A percentile compares a stretch with the other conserved stretches of the same genome.
These are phyloP conservation scores for Cyaniris semiargus DNA, from an alignment of 2,888 invertebrate genomes.

Conservation along the genomic window DNA sequence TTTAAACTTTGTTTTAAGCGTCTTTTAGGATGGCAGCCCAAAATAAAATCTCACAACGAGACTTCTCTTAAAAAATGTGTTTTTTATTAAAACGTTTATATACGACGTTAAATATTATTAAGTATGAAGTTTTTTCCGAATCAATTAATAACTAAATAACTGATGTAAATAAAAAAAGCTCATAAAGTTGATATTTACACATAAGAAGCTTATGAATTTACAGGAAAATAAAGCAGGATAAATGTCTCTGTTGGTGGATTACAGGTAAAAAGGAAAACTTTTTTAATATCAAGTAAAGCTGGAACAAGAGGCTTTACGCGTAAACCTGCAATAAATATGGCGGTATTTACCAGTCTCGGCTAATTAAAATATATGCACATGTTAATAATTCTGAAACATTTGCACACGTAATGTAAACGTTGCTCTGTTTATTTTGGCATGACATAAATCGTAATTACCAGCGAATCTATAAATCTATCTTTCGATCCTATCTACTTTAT, in stretches of 20 bases:
- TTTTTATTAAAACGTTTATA: too few relatives aligned
- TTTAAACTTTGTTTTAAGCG: neutral
- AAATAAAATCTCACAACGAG: neutral
- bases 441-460: neutral
- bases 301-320: constrained; percentile 37
- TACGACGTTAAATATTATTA: too few relatives aligned
- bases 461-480: neutral
- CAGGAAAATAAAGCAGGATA: constrained; percentile 17
- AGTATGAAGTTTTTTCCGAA: too few relatives aligned
- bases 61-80: neutral
- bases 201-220: neutral
- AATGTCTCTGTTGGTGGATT: constrained; percentile 5
- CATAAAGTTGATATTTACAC: neutral
- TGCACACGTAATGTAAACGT: neutral
- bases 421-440: neutral
- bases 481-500: neutral
- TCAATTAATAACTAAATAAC: too few relatives aligned
- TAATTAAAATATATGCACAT: constrained; percentile 20
- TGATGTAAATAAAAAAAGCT: neutral
- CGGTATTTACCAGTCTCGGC: neutral
- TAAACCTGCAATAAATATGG: constrained; percentile 29
- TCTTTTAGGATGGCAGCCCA: neutral
- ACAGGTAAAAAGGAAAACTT: constrained; percentile 34
- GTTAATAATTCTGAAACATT: constrained; percentile 18
- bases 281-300: constrained; percentile 38